These are phyloP conservation scores for Ephydatia muelleri DNA, from an alignment of 37 sponge, comb jelly and placozoan species.

Conservation along the genomic window DNA sequence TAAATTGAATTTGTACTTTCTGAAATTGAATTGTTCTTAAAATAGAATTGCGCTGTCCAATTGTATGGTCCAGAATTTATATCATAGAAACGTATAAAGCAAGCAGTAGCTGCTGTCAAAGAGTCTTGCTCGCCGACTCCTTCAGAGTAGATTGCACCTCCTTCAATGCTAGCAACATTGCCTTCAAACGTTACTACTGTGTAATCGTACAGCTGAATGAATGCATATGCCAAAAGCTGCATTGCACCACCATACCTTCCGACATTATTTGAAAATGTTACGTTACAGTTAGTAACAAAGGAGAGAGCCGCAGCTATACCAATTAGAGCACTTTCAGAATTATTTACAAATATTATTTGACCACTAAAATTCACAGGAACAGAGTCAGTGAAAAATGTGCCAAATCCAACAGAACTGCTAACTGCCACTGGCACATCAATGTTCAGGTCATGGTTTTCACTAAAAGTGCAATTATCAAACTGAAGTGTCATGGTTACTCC, in stretches of 20 bases:
- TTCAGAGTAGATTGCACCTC: slow-evolving; percentile 26
- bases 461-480: slow-evolving; percentile 28
- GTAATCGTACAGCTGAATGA: not conserved
- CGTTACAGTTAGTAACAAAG: not conserved
- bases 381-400: slow-evolving; percentile 46
- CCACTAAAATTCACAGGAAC: slow-evolving; percentile 17
- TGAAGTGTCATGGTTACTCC: not conserved
- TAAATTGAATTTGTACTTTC: slow-evolving; percentile 42
- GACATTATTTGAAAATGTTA: not conserved
- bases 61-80: not conserved
- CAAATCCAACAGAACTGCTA: slow-evolving; percentile 10
- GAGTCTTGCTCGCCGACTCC: slow-evolving; percentile 12
- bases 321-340: slow-evolving; percentile 9
- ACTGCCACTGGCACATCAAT: not conserved
- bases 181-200: not conserved
- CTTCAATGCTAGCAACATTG: not conserved
- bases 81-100: slow-evolving; percentile 28
- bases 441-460: slow-evolving; percentile 3
- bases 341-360: not conserved
- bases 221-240: slow-evolving; percentile 14
- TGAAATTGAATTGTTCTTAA: not conserved
- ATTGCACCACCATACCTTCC: slow-evolving; percentile 30
- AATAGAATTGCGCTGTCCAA: not conserved
- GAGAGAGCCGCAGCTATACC: not conserved
- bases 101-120: not conserved